Conservation (phyloP, 2,797 vertebrate genomes). For the Alauda arvensis region DNA sequence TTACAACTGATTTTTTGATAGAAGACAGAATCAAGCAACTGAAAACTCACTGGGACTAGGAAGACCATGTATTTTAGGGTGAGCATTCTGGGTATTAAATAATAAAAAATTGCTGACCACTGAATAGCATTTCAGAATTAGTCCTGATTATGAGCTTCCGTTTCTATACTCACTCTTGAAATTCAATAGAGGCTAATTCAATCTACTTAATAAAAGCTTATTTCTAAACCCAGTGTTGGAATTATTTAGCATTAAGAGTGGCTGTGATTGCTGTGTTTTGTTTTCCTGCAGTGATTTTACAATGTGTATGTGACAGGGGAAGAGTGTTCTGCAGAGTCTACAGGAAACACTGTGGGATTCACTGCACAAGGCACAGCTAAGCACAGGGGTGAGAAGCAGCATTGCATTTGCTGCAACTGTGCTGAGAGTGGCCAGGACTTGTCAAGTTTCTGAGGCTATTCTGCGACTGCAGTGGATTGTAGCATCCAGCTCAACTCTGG, state of each 20-base stretch:
- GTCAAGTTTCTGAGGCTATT: neutral
- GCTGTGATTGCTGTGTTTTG: neutral
- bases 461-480: neutral
- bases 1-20: neutral
- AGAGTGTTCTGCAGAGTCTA: neutral
- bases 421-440: neutral
- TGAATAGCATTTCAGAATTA: neutral
- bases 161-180: neutral
- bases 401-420: neutral
- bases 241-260: neutral
- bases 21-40: neutral
- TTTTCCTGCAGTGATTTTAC: neutral
- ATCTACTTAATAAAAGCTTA: slow-evolving; percentile 30
- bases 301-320: neutral
- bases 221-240: slow-evolving; percentile 8
- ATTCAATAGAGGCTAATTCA: neutral
- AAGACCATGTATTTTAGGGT: neutral
- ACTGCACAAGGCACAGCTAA: neutral
- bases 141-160: neutral
- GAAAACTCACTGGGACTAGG: neutral
- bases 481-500: neutral
- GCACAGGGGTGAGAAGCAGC: neutral
- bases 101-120: neutral
- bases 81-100: neutral
- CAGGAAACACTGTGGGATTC: neutral